Conservation (phyloP, 2,113 vertebrate genomes). For the Tricholaema leucomelas region DNA sequence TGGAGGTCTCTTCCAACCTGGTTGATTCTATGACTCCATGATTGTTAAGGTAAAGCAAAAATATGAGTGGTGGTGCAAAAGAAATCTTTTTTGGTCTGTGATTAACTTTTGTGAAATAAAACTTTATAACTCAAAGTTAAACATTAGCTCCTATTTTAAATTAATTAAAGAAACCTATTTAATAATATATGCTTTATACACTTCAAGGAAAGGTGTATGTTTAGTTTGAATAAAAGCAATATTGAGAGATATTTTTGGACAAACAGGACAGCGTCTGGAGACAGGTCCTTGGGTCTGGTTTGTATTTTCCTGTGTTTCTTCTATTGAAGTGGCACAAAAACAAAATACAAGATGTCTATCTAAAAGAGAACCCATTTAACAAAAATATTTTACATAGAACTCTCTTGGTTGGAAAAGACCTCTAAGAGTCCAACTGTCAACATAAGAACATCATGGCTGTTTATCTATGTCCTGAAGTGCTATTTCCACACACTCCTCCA, state of each 20-base stretch:
- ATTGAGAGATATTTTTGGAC: neutral
- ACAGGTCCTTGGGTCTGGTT: accelerated
- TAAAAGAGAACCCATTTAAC: neutral
- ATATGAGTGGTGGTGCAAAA: neutral
- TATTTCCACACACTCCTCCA: too few relatives aligned
- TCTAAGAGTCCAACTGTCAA: too few relatives aligned
- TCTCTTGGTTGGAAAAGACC: too few relatives aligned
- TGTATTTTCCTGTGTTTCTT: neutral
- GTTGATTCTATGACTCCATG: too few relatives aligned
- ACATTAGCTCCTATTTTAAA: neutral
- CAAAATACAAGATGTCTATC: neutral
- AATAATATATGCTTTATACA: neutral
- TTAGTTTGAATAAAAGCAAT: neutral
- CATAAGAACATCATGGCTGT: too few relatives aligned
- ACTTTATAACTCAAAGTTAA: neutral
- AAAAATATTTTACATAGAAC: neutral
- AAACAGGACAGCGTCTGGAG: neutral
- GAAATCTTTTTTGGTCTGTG: neutral
- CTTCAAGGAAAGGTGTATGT: neutral
- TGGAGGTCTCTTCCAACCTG: too few relatives aligned
- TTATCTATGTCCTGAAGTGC: too few relatives aligned
- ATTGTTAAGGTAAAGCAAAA: neutral
- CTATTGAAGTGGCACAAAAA: neutral
- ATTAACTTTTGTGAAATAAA: neutral
- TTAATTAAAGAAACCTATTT: neutral